Conservation (phyloP, 2,888 invertebrate species). For the Cordilura impudica region DNA sequence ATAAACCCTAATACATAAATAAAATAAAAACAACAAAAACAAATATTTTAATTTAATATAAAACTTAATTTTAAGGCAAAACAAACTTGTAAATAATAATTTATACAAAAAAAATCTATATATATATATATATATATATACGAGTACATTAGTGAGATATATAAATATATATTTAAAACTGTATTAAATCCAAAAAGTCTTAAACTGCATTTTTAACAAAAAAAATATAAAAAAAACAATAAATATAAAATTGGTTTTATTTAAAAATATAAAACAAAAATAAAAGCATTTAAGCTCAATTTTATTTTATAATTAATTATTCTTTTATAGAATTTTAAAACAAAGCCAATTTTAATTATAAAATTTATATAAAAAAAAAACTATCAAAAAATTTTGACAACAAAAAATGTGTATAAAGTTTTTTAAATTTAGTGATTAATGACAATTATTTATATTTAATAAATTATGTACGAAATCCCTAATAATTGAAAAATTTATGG, state of each 20-base stretch:
- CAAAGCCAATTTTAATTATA: constrained; percentile 51
- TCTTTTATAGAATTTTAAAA: constrained; percentile 64
- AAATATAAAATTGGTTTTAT: constrained; percentile 51
- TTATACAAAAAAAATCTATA: constrained; percentile 35
- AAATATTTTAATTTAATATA: constrained; percentile 25
- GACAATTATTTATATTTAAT: constrained; percentile 31
- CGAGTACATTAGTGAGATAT: too few species aligned
- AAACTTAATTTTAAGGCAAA: constrained; percentile 1
- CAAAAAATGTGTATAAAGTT: constrained; percentile 39
- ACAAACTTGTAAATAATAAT: constrained; percentile 58
- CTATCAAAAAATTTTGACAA: constrained; percentile 1
- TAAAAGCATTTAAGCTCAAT: constrained; percentile 73
- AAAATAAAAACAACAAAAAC: background rate
- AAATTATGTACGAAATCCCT: constrained; percentile 41
- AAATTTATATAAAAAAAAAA: constrained; percentile 20
- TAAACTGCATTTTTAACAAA: constrained; percentile 54
- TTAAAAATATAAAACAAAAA: constrained; percentile 53
- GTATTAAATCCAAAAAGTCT: constrained; percentile 56
- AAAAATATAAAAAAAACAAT: constrained; percentile 35
- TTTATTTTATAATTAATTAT: constrained; percentile 68
- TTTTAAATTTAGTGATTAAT: constrained; percentile 42
- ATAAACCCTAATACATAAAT: constrained; percentile 20
- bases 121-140: constrained; percentile 37
- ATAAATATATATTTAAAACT: too few species aligned
- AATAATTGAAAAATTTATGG: constrained; percentile 37